Evolutionary conservation across 2,797 vertebrate genomes (phyloP), one percentile per base, ranked within the genome.

Genomic region (Malacoctenus gilli): DNA sequence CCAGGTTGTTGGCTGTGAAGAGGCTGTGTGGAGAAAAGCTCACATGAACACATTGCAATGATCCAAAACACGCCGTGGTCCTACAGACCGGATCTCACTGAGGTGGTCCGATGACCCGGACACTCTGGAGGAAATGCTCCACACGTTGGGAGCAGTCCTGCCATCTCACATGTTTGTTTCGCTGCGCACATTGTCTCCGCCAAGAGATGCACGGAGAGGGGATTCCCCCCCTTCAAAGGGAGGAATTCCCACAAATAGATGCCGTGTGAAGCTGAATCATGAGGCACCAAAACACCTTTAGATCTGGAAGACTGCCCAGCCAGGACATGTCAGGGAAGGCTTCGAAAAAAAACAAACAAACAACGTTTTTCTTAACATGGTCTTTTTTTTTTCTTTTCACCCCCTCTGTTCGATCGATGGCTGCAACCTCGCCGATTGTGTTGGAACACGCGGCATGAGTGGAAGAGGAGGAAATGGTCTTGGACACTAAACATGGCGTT

Each of bases 1-100:
- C 94, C 84, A 99, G 94, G 75, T 93, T 92, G 77, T 98, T 98
- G 64, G 95, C 95, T 51, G 95, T 97, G 87, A 99, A 97, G 84
- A 99, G 93, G 76, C 96, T 99, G 88, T 20, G 10, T 41, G 53
- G 40, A 78, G 40, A 61, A 8, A 79, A n/a, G 21, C 2, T 19
- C 28, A 3, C 13, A 46, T 76, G 40, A 68, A 53, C 20, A 48
- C 72, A 65, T 68, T 28, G 64, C 23, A 28, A 28, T 28, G 5
- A 5, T n/a, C n/a, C n/a, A n/a, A n/a, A n/a, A n/a, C n/a, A n/a
- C n/a, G n/a, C n/a, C n/a, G n/a, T n/a, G n/a, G n/a, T n/a, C n/a
- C n/a, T n/a, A n/a, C n/a, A n/a, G n/a, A n/a, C n/a, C n/a, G n/a
- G n/a, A n/a, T n/a, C n/a, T n/a, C n/a, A n/a, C n/a, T n/a, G n/a